Base-by-base conservation (phyloP, 2,888 invertebrate genomes). In the Drosophila yooni region DNA sequence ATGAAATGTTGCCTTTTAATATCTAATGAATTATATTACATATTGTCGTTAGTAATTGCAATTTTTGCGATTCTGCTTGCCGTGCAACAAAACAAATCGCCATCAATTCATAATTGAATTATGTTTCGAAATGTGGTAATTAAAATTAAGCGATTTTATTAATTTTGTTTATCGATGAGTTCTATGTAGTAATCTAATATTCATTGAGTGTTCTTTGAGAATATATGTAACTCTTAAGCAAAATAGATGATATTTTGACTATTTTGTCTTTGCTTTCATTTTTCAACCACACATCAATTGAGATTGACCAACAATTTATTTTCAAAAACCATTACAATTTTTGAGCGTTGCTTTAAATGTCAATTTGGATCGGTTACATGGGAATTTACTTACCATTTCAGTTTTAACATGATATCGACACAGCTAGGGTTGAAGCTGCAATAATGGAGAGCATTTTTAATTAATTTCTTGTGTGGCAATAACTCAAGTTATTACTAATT, bases 401-500 rank as follows among this genome's bases (percentile, higher is more conserved):
- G n/a, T 21, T 21, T 0, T 0, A 3, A 21, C n/a, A 15, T 40
- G 38, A 56, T 29, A 56, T 38, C 21, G 15, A 10, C 10, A 8
- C 15, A 36, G 21, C 33, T 18, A 7, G 10, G 10, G 18, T 3
- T 15, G 5, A 36, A 31, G 31, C 31, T 53, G 10, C 51, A 53
- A 63, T 25, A 29, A 48, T 34, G 43, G 1, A 31, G 29, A 21
- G 13, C 15, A 21, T 40, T 52, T 27, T 36, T 31, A 31, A 38
- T 50, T 38, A 56, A 48, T 62, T 54, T 58, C 25, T 29, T 25
- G 27, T 62, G n/a, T 43, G 61, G 1, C 34, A 33, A 18, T 40
- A 29, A 56, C 61, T 85, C 53, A 36, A 48, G n/a, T 50, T 60
- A 58, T 52, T 70, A 51, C 43, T 65, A 70, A 48, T 68, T 63